Percentiles rank a stretch among this genome's conserved stretches.
Evolutionary conservation across 2,113 vertebrate species (phyloP).

Genomic region (Pelecanoides urinatrix): DNA sequence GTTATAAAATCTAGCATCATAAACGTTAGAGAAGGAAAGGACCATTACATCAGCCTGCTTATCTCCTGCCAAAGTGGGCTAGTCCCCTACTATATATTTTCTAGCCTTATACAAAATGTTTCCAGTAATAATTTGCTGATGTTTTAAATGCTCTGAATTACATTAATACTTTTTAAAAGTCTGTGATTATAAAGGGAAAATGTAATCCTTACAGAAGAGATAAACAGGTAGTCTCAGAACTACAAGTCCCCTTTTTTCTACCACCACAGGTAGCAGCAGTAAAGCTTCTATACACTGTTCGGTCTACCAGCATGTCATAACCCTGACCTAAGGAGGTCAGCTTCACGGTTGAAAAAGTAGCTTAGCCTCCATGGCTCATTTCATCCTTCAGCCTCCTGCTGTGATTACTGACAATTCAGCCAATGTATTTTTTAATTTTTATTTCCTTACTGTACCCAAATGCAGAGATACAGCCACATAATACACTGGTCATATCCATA

Average conservation of each 20-base stretch:
- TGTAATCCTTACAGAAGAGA: not conserved
- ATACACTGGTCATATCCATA: not conserved
- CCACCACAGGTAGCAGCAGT: not conserved
- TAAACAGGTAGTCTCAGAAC: not conserved
- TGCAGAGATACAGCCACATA: not conserved
- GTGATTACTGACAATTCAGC: constrained; percentile 45
- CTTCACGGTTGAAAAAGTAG: not conserved
- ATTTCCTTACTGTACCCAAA: not conserved
- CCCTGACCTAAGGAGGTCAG: constrained; percentile 26
- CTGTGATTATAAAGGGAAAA: not conserved
- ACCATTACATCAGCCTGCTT: not conserved
- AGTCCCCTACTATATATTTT: not conserved
- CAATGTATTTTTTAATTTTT: constrained; percentile 40
- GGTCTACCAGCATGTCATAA: not conserved
- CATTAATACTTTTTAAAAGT: not conserved
- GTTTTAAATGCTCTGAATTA: not conserved
- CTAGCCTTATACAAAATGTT: not conserved
- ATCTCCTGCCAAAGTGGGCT: not conserved
- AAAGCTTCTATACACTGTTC: not conserved
- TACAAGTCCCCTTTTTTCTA: not conserved
- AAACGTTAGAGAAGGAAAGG: not conserved
- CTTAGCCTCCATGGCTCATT: constrained; percentile 35
- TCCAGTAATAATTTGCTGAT: not conserved
- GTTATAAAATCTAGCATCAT: not conserved
- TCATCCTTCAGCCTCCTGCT: constrained; percentile 26